These are phyloP conservation scores for Sinocyclocheilus grahami DNA, from an alignment of 2,113 vertebrate species.

Conservation along the genomic window DNA sequence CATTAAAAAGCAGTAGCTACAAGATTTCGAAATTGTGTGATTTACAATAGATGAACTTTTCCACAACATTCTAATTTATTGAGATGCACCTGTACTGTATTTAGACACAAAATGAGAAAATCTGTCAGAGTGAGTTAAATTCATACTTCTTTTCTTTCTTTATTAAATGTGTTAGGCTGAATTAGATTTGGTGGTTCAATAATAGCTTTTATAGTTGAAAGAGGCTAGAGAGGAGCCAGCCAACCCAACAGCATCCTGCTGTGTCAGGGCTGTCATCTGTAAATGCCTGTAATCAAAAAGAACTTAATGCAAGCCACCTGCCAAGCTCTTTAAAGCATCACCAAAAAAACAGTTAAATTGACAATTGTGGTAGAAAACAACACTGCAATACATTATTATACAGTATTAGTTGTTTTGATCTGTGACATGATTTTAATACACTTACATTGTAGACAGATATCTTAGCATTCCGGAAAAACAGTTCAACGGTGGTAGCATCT, in stretches of 20 bases:
- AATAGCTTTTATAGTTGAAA: constrained; percentile 21
- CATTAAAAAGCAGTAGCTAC: not conserved
- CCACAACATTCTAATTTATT: too few species aligned
- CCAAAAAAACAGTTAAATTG: not conserved
- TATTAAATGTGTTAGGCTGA: constrained; percentile 1
- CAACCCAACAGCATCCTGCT: constrained; percentile 59
- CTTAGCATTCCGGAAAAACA: constrained; percentile 98
- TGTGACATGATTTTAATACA: constrained; percentile 39
- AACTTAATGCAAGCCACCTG: constrained; percentile 51
- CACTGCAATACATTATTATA: too few species aligned
- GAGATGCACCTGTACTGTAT: too few species aligned
- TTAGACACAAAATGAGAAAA: not conserved
- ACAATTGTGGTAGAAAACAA: not conserved
- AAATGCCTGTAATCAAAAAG: constrained; percentile 65
- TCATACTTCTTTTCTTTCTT: not conserved
- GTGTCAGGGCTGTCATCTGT: constrained; percentile 63
- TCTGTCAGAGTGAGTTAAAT: constrained; percentile 3
- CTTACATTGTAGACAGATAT: constrained; percentile 91
- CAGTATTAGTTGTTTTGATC: not conserved
- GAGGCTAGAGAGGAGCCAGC: constrained; percentile 63
- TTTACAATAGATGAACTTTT: not conserved
- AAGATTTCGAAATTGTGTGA: not conserved
- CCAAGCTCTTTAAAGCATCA: constrained; percentile 40
- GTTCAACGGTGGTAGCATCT: constrained; percentile 92
- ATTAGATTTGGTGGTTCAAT: not conserved